Conservation (phyloP, 2,888 invertebrate species). For the Nephrotoma appendiculata region DNA sequence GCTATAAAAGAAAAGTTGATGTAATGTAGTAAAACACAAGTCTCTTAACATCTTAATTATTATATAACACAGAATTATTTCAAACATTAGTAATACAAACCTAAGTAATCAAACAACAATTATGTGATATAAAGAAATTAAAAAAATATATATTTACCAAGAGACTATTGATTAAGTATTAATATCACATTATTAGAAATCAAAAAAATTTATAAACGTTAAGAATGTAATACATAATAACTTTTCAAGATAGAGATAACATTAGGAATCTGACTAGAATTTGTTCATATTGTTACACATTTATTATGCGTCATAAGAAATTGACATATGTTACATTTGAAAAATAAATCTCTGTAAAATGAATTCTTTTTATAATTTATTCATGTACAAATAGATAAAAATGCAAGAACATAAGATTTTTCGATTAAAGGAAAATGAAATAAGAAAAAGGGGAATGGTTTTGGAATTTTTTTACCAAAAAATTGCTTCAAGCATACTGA, state of each 20-base stretch:
- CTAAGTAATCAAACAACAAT: too few relatives aligned
- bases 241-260: background rate
- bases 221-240: background rate
- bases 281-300: background rate
- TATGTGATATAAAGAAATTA: too few relatives aligned
- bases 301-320: background rate
- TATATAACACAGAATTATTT: too few relatives aligned
- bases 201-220: background rate
- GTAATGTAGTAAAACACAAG: too few relatives aligned
- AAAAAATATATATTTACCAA: too few relatives aligned
- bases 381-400: background rate
- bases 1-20: too few relatives aligned
- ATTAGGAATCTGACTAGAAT: background rate
- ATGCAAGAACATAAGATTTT: background rate
- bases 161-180: background rate
- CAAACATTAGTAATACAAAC: too few relatives aligned
- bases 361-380: background rate
- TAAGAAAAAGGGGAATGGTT: background rate
- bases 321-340: background rate
- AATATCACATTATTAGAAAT: background rate
- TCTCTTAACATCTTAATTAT: too few relatives aligned
- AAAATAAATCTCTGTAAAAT: background rate
- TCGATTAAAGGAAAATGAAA: background rate
- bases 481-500: background rate
- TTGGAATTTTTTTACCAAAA: background rate